Conservation (phyloP, 2,797 vertebrate species). For the Rachycentron canadum region DNA sequence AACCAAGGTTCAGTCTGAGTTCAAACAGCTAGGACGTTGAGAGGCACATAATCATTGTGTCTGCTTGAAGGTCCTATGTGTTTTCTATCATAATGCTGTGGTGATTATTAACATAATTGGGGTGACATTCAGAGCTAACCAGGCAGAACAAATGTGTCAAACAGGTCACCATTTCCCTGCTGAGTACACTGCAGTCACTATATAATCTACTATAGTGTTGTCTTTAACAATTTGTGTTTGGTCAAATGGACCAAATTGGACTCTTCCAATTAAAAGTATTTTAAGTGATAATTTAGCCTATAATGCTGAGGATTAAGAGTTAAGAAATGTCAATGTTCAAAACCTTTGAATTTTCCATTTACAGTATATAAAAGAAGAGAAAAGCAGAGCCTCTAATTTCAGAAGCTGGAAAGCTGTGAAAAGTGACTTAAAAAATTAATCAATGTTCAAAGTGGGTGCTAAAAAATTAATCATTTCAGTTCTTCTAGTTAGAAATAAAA, state of each 20-base stretch:
- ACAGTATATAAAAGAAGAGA: background rate
- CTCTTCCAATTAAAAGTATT: background rate
- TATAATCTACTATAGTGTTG: background rate
- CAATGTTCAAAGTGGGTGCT: background rate
- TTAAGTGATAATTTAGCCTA: background rate
- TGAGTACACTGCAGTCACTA: background rate
- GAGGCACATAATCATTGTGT: constrained; percentile 11
- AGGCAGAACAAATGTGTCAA: constrained; percentile 49
- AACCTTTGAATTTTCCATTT: background rate
- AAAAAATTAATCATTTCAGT: background rate
- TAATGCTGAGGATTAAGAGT: background rate
- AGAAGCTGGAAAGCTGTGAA: background rate
- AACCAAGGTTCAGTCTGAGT: constrained; percentile 2
- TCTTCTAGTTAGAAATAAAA: too few relatives aligned
- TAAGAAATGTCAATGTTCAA: background rate
- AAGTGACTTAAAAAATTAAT: background rate
- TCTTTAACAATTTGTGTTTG: constrained; percentile 13
- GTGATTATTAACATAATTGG: constrained; percentile 61
- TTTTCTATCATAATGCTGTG: constrained; percentile 16
- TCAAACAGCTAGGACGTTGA: constrained; percentile 20
- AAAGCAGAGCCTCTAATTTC: background rate
- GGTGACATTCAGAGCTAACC: constrained; percentile 45
- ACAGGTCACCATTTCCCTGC: constrained; percentile 38
- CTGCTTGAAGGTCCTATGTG: constrained; percentile 32
- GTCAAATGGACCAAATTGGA: background rate